Evolutionary conservation across 2,888 invertebrate species (phyloP).

Genomic region (Leucophora obtusa): DNA sequence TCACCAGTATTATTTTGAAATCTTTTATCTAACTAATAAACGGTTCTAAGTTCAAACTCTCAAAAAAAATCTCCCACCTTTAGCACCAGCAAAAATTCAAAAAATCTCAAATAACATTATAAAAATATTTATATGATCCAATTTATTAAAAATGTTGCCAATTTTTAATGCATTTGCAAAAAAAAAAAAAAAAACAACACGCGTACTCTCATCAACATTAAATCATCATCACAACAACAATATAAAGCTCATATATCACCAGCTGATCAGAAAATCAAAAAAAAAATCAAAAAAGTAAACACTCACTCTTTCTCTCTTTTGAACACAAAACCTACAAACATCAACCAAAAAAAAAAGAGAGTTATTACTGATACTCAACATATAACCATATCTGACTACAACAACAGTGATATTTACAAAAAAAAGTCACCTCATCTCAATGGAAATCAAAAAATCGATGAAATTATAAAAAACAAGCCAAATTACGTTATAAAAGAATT

Average conservation of each 20-base stretch:
- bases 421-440: constrained; percentile 23
- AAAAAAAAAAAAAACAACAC: constrained; percentile 38
- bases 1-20: constrained; percentile 23
- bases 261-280: constrained; percentile 40
- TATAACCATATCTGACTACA: constrained; percentile 18
- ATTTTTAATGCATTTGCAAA: constrained; percentile 60
- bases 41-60: constrained; percentile 30
- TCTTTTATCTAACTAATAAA: constrained; percentile 26
- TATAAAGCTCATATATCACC: constrained; percentile 42
- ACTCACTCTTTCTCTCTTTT: constrained; percentile 28
- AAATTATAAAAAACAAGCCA: background rate
- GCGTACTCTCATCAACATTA: constrained; percentile 60
- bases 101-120: constrained; percentile 30
- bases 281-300: constrained; percentile 33
- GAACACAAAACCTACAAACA: constrained; percentile 44
- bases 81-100: constrained; percentile 45
- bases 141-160: constrained; percentile 40
- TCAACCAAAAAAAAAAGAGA: constrained; percentile 19
- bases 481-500: background rate
- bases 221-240: constrained; percentile 48
- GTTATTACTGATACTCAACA: constrained; percentile 6
- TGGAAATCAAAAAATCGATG: constrained; percentile 10
- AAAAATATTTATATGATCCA: constrained; percentile 37
- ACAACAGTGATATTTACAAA: constrained; percentile 7
- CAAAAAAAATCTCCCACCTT: constrained; percentile 36